Percentiles rank a stretch among this genome's conserved stretches.
Evolutionary conservation across 2,113 vertebrate species (phyloP).

Genomic region (Cochlearius cochlearius): DNA sequence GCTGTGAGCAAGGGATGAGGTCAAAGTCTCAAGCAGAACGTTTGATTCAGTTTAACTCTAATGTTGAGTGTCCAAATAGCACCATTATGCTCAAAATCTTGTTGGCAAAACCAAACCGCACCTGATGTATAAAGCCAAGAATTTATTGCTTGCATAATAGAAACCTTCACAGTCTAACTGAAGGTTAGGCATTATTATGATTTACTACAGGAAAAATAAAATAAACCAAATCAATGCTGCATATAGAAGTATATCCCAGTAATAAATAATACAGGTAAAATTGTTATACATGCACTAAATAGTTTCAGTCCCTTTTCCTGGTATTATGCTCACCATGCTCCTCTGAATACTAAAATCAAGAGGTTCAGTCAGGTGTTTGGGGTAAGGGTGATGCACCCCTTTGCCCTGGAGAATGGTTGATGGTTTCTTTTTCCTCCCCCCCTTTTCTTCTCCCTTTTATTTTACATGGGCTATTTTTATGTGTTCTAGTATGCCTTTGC

Average conservation of each 20-base stretch:
- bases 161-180: neutral
- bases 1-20: neutral
- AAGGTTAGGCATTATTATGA: neutral
- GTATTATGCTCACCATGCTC: neutral
- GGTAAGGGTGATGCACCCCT: neutral
- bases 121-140: neutral
- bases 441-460: neutral
- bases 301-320: neutral
- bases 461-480: neutral
- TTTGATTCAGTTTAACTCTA: neutral
- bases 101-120: neutral
- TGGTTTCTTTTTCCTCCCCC: neutral
- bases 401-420: neutral
- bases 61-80: neutral
- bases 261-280: neutral
- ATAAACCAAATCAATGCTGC: neutral
- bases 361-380: neutral
- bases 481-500: neutral
- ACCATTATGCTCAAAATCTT: neutral
- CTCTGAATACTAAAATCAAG: neutral
- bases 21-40: neutral
- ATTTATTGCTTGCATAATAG: neutral
- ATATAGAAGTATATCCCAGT: neutral
- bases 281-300: neutral
- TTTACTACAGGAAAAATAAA: neutral